Evolutionary conservation across 2,888 invertebrate genomes (phyloP), one percentile per base, ranked within the genome.

Genomic region (Sphaeridia pumilis): DNA sequence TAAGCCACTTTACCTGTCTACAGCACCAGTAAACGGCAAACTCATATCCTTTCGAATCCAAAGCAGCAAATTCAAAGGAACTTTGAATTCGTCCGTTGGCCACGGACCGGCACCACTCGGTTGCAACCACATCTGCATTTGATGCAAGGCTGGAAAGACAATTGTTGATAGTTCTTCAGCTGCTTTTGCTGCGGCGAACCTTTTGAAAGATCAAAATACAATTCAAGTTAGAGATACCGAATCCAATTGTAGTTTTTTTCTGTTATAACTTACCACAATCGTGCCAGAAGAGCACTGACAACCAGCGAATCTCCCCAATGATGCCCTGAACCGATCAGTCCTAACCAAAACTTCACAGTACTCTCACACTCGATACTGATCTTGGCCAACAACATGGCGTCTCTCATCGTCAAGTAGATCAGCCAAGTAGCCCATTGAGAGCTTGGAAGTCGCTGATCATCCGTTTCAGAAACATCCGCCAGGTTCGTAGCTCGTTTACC

Each of bases 281-380:
- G 50, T 17, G 64, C 54, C 31, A 64, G 49, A 31, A 63, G 56
- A 28, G 59, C 58, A n/a, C 58, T 59, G 22, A 58, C 55, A 26
- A 64, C 56, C 35, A 64, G 46, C n/a, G 64, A 64, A 54, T 64
- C 64, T 12, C 58, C 56, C 52, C 63, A 60, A 58, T 64, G 64
- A 57, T 63, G 63, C 3, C 55, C 58, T 36, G 59, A 60, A 34
- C 61, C 54, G 36, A 64, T 64, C 46, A 64, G 44, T 26, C 64
- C 64, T 17, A 64, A 52, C 64, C 64, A 64, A 47, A 56, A 63
- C 26, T 55, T 56, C 1, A 56, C 57, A 5, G 63, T 56, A 14
- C 58, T 58, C 47, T 61, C 63, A 46, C 62, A 60, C 46, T 63
- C 63, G 25, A 53, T 48, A 31, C 57, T 58, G 38, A 64, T 59